Base-by-base conservation (phyloP, 2,888 invertebrate species). In the Margaritifera margaritifera region DNA sequence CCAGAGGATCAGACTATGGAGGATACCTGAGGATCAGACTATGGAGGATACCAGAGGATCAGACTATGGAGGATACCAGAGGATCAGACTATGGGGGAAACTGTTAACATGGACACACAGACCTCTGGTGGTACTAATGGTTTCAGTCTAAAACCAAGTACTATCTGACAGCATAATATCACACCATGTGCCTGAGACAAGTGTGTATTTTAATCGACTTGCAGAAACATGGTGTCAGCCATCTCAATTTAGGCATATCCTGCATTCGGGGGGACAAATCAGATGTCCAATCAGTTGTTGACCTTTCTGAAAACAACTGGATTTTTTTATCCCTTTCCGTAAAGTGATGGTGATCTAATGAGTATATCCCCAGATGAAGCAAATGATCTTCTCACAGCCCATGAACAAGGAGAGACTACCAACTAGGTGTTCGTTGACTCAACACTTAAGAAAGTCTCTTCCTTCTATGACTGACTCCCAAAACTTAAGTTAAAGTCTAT, bases 11-110 rank as follows among this genome's bases (percentile, higher is more conserved):
- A n/a, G n/a, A n/a, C n/a, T n/a, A n/a, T n/a, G n/a, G n/a, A n/a
- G 66, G 22, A 77, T 72, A 24, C 69, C 78, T 18, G 74, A 74
- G 5, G 78, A 79, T 54, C 67, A 73, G 27, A 67, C 72, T 22
- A 67, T 68, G 27, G 68, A 70, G 54, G 68, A 74, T 65, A 72
- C 74, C 78, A n/a, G 74, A 74, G 5, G 78, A 79, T 54, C 67
- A 73, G 27, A 67, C 72, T 22, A 67, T 68, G 27, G 68, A n/a
- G 66, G 22, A 77, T 72, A 24, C 69, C 78, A n/a, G 74, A 74
- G 5, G 78, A 79, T 54, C 67, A 73, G 27, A 67, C 72, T 22
- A 67, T 68, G 27, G 68, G 67, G 54, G 68, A 74, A 67, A 72
- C 74, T 51, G 68, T 69, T 1, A 77, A 77, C 52, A 77, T 65